phyloP scores from a whole-genome alignment of 2,113 vertebrate genomes.

The Pitta sordida region DNA sequence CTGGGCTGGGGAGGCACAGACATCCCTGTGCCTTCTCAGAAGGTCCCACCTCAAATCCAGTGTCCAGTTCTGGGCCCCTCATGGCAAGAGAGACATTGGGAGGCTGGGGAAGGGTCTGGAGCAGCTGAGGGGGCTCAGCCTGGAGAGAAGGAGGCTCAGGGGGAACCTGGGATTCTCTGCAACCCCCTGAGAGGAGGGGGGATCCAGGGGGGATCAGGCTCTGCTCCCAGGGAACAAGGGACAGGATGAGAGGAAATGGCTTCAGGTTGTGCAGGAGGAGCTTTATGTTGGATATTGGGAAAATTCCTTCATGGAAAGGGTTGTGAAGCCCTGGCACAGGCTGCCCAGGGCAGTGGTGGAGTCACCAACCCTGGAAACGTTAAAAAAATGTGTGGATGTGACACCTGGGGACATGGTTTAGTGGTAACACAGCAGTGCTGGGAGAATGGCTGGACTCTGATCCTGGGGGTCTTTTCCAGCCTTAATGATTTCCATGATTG shows the following conservation, averaged over 20 bases:
- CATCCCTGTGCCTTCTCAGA: not conserved
- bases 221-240: not conserved
- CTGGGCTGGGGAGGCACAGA: not conserved
- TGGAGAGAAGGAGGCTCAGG: not conserved
- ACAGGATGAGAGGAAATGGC: not conserved
- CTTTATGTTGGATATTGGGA: not conserved
- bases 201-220: fast-evolving
- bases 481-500: not conserved
- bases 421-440: not conserved
- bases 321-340: not conserved
- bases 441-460: not conserved
- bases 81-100: not conserved
- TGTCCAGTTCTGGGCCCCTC: not conserved
- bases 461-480: not conserved
- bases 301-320: not conserved
- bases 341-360: not conserved
- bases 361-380: not conserved
- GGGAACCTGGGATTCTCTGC: not conserved
- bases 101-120: not conserved
- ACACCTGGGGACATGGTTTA: not conserved
- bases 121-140: not conserved
- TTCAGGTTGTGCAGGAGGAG: not conserved
- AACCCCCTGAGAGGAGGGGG: not conserved
- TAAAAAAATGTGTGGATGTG: not conserved
- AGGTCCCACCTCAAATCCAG: not conserved